Base-by-base conservation (phyloP, 1,140 invertebrate species). In the Bombus confusus region DNA sequence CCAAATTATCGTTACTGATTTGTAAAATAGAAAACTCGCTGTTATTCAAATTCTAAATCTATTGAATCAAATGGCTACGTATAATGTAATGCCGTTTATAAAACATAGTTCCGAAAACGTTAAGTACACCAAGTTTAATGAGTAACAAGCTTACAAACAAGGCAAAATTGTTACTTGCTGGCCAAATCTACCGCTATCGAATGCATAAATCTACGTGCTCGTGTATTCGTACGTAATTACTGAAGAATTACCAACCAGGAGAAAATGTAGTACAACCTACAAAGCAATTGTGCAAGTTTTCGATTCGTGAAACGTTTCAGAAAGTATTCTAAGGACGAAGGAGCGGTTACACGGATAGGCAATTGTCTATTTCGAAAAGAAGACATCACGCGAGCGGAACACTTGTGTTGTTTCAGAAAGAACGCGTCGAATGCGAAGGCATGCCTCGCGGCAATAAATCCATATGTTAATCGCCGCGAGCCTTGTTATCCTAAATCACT, bases 391-490 rank as follows among this genome's bases (percentile, higher is more conserved):
- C 74, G 74, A 73, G 3, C 1, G 41, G 28, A 43, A 31, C 13
- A 39, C 25, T 71, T n/a, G 15, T 43, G 31, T 41, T 41, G 39
- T 74, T 75, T 71, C 6, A 15, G 22, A 15, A n/a, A 59, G 25
- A 52, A 59, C 73, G 22, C 47, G 47, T 74, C 74, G 22, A 76
- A 52, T 41, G 39, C 9, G 8, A 25, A 41, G 4, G 85, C 71
- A 88, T 83, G 75, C 47, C 34, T 39, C 13, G 57, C 28, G 39
- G 72, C 68, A 77, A 79, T 87, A 85, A 85, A 77, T 85, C 68
- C 57, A n/a, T 78, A 78, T 85, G 76, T 86, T 87, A 87, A 87
- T 87, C 85, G 31, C 62, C 31, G n/a, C 62, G 52, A 15, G 69
- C 34, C 39, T 57, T 78, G 84, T 87, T 80, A 73, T 69, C 43